phyloP scores from a whole-genome alignment of 2,113 vertebrate species.

The Aphelocoma coerulescens region DNA sequence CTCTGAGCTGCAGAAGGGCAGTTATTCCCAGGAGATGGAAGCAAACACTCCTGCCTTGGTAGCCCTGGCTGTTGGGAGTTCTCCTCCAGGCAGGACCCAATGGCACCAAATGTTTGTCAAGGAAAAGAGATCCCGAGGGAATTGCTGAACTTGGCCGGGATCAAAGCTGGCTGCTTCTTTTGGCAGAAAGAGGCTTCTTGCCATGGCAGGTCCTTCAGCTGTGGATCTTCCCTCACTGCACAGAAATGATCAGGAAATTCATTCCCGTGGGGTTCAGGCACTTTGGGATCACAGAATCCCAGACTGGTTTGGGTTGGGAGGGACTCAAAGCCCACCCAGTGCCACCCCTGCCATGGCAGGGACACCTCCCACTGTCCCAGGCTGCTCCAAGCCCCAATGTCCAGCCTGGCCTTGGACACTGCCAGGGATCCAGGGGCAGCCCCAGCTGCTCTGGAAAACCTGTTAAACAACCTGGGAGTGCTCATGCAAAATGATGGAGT shows the following conservation, averaged over 20 bases:
- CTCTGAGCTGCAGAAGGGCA: not conserved
- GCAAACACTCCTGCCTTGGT: rapidly evolving
- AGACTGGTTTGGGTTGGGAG: rapidly evolving
- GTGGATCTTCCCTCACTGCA: not conserved
- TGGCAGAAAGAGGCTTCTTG: not conserved
- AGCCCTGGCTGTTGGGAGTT: rapidly evolving
- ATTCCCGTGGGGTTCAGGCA: rapidly evolving
- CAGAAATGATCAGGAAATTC: not conserved
- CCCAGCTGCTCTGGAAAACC: not conserved
- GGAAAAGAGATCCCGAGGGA: not conserved
- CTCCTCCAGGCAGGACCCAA: not conserved
- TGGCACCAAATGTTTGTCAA: rapidly evolving
- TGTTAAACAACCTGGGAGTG: not conserved
- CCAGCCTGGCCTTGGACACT: not conserved
- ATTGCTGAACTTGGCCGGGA: not conserved
- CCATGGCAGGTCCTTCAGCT: not conserved
- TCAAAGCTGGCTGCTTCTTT: not conserved
- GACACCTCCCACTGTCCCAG: not conserved
- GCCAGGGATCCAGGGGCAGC: not conserved
- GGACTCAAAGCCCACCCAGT: not conserved
- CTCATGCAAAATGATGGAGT: rapidly evolving
- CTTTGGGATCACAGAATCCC: not conserved
- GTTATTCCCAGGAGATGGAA: not conserved
- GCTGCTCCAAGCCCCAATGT: not conserved
- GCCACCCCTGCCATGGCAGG: not conserved